A percentile compares a stretch with the other conserved stretches of the same genome.
These are phyloP conservation scores for Megastigmus dorsalis DNA, from an alignment of 2,888 invertebrate species.

Conservation along the genomic window DNA sequence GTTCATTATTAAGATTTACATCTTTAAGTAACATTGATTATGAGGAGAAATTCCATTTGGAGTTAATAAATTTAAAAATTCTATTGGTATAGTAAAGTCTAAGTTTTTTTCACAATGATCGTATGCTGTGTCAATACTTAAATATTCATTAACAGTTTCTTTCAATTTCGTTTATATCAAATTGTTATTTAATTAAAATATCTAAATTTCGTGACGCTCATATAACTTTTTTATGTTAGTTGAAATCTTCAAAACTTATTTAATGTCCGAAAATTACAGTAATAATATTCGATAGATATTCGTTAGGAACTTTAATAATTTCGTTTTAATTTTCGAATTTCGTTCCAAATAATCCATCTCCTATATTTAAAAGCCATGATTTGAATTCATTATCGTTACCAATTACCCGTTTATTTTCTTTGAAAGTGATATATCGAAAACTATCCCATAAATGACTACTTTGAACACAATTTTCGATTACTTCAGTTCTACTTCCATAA, in stretches of 20 bases:
- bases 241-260: neutral
- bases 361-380: slow-evolving; percentile 8
- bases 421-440: no score
- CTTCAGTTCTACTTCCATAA: no score
- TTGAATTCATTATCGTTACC: neutral
- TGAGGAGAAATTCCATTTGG: slow-evolving; percentile 57
- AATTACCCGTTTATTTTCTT: neutral
- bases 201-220: slow-evolving; percentile 16
- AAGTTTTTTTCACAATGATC: slow-evolving; percentile 4
- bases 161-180: slow-evolving; percentile 16
- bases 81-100: slow-evolving; percentile 4
- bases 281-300: neutral
- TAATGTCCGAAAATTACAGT: neutral
- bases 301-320: neutral
- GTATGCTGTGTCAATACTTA: slow-evolving; percentile 21
- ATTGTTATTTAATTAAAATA: slow-evolving; percentile 14
- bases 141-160: slow-evolving; percentile 18
- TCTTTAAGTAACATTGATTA: slow-evolving; percentile 55
- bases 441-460: no score
- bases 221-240: slow-evolving; percentile 9
- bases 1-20: slow-evolving; percentile 50
- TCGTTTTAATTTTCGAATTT: neutral
- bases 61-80: slow-evolving; percentile 36
- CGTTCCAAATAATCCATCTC: neutral
- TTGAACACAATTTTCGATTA: no score